A percentile compares a stretch with the other conserved stretches of the same genome.
These are phyloP conservation scores for Numenius phaeopus DNA, from an alignment of 2,797 vertebrate genomes.

Conservation along the genomic window DNA sequence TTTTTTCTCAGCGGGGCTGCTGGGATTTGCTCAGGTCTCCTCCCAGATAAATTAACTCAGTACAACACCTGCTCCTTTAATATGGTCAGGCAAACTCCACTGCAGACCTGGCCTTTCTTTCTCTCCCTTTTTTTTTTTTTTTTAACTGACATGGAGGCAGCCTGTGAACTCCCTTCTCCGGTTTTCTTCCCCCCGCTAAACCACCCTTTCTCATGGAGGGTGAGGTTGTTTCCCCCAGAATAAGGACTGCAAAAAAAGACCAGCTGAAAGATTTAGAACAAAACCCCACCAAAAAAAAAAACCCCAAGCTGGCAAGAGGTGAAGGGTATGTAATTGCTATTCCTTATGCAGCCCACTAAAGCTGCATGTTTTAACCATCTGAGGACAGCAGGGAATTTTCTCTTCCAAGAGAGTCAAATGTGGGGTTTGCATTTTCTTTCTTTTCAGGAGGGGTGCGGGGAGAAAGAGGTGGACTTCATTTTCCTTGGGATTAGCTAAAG, in stretches of 20 bases:
- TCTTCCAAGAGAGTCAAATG: conserved; percentile 35
- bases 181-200: not conserved
- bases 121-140: not conserved
- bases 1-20: conserved; percentile 21
- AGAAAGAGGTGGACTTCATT: conserved; percentile 62
- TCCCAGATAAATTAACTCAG: conserved; percentile 49
- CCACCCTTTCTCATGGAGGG: not conserved
- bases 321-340: conserved; percentile 54
- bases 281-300: not conserved
- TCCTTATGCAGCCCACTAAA: conserved; percentile 58
- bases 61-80: conserved; percentile 52
- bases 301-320: not conserved
- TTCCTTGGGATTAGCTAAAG: conserved; percentile 74
- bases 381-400: conserved; percentile 56
- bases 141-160: not conserved
- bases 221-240: not conserved
- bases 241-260: not conserved
- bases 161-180: not conserved
- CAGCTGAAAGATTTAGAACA: conserved; percentile 12
- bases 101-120: not conserved
- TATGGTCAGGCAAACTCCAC: not conserved
- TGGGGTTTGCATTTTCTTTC: conserved; percentile 38
- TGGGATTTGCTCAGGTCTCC: conserved; percentile 60
- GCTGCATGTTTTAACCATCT: conserved; percentile 53
- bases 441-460: not conserved